Evolutionary conservation across 1,140 invertebrate species (phyloP).

Genomic region (Dendrolimus kikuchii): DNA sequence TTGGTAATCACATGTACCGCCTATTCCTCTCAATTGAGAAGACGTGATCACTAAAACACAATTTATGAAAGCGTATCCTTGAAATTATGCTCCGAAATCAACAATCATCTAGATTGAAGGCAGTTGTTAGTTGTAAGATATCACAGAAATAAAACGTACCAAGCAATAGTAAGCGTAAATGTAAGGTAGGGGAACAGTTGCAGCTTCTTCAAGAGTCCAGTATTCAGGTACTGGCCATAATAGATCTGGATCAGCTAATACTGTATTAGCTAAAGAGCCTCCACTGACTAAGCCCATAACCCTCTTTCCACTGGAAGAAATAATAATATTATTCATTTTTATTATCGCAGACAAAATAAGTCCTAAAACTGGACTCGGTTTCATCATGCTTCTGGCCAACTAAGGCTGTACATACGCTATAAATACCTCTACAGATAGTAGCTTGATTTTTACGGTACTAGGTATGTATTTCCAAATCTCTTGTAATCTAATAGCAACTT

Average conservation of each 20-base stretch:
- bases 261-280: conserved; percentile 14
- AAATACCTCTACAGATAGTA: no score
- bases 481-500: no score
- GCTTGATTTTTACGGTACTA: no score
- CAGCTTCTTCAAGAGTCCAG: conserved; percentile 84
- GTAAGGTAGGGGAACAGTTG: conserved; percentile 78
- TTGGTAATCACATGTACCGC: not conserved
- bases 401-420: no score
- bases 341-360: not conserved
- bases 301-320: conserved; percentile 19
- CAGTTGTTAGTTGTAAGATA: not conserved
- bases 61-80: no score
- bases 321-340: not conserved
- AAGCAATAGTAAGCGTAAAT: conserved; percentile 70
- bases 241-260: conserved; percentile 42
- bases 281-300: conserved; percentile 27
- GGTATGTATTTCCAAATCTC: no score
- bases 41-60: no score
- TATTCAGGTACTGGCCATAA: conserved; percentile 80
- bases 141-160: conserved; percentile 18
- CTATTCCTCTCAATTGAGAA: no score
- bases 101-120: not conserved
- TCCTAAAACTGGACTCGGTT: not conserved
- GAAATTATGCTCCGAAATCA: no score
- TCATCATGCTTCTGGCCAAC: no score